Percentiles rank a stretch among this genome's conserved stretches.
Evolutionary conservation across 2,888 invertebrate species (phyloP).

Genomic region (Lymantria monacha): DNA sequence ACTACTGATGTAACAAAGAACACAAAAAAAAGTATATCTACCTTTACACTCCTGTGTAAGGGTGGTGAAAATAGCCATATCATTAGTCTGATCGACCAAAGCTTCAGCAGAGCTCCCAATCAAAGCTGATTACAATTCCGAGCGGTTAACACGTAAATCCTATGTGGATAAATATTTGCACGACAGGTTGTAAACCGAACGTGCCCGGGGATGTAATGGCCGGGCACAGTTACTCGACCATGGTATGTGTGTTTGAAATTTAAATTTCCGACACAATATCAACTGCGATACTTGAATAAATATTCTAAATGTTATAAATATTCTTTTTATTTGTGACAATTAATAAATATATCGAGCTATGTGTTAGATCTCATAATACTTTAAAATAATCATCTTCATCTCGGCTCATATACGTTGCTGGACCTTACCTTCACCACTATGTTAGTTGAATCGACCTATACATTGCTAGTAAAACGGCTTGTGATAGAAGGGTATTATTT

Average conservation of each 20-base stretch:
- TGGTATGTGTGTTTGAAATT: conserved; percentile 46
- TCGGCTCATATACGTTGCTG: too few relatives aligned
- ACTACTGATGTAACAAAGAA: too few relatives aligned
- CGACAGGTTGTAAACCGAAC: conserved; percentile 75
- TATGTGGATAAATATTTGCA: conserved; percentile 79
- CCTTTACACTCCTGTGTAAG: background rate
- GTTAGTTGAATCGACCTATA: too few relatives aligned
- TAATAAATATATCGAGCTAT: too few relatives aligned
- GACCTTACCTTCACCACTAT: too few relatives aligned
- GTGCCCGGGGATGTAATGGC: conserved; percentile 65
- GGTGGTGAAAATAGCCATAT: conserved; percentile 25
- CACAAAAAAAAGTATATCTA: background rate
- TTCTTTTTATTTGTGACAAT: background rate
- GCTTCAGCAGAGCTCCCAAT: conserved; percentile 49
- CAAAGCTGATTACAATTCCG: conserved; percentile 76
- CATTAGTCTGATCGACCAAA: conserved; percentile 26
- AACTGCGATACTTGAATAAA: conserved; percentile 2
- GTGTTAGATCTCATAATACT: too few relatives aligned
- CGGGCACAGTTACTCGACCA: conserved; percentile 67
- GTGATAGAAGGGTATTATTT: too few relatives aligned
- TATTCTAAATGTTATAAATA: background rate
- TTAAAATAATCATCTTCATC: too few relatives aligned
- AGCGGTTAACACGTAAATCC: conserved; percentile 74
- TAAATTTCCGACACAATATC: conserved; percentile 43
- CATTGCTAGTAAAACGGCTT: too few relatives aligned